Evolutionary conservation across 64 coral and sea anemone species (phyloP).

Genomic region (Stylophora pistillata): DNA sequence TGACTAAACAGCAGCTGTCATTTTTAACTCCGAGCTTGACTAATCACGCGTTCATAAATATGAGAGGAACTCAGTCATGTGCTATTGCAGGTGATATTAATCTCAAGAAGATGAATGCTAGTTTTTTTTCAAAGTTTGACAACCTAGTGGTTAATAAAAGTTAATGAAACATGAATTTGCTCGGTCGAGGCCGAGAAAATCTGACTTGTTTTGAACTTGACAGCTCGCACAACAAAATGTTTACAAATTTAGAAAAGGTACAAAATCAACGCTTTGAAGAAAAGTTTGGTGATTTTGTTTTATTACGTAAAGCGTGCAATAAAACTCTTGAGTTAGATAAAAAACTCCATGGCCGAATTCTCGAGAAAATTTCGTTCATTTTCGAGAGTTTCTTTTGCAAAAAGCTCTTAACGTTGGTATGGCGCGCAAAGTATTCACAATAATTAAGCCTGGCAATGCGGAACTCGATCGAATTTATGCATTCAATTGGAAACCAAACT

Average conservation of each 20-base stretch:
- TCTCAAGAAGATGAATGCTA: neutral
- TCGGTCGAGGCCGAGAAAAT: neutral
- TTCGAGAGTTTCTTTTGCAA: neutral
- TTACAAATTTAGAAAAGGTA: neutral
- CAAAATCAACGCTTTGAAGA: neutral
- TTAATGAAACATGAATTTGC: neutral
- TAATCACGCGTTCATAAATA: neutral
- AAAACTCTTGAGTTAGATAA: neutral
- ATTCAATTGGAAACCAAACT: slow-evolving; percentile 4
- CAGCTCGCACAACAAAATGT: neutral
- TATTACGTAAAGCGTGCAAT: neutral
- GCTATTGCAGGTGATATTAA: neutral
- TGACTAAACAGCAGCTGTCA: neutral
- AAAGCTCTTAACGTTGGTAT: neutral
- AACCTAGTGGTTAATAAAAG: neutral
- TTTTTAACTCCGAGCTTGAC: neutral
- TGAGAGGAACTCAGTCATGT: neutral
- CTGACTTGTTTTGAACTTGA: neutral
- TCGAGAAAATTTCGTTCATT: neutral
- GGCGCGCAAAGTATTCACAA: neutral
- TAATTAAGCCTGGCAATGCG: slow-evolving; percentile 34
- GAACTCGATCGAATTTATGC: neutral
- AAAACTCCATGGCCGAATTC: neutral
- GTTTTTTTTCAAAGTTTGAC: neutral
- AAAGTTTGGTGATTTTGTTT: neutral